Evolutionary conservation across 2,797 vertebrate genomes (phyloP).

Genomic region (Pantherophis alleghaniensis): DNA sequence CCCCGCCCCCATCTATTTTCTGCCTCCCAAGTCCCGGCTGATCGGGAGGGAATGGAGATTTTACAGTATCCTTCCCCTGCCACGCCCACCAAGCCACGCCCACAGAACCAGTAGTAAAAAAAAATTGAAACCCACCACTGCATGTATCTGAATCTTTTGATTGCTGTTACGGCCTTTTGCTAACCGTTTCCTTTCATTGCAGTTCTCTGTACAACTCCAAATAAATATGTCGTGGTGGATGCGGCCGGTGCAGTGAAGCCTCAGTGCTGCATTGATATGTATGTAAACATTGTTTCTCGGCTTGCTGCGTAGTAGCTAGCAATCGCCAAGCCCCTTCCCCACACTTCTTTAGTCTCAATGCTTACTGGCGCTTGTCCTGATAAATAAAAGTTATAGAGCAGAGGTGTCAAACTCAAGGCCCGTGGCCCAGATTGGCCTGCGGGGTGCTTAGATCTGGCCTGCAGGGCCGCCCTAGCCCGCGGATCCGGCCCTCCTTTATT

Average conservation of each 20-base stretch:
- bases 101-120: too few relatives aligned
- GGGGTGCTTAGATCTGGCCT: too few relatives aligned
- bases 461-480: too few relatives aligned
- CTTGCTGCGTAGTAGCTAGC: neutral
- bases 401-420: too few relatives aligned
- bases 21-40: too few relatives aligned
- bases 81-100: too few relatives aligned
- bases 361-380: neutral
- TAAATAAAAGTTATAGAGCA: neutral
- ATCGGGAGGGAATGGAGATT: too few relatives aligned
- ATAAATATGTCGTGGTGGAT: conserved; percentile 95
- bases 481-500: too few relatives aligned
- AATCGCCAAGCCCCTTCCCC: neutral
- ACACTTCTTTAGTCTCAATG: neutral
- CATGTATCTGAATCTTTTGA: conserved; percentile 3
- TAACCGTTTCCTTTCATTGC: conserved; percentile 60
- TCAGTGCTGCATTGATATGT: conserved; percentile 99
- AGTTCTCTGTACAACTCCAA: conserved; percentile 99
- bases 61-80: too few relatives aligned
- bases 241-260: conserved; percentile 96
- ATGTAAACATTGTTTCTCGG: conserved; percentile 70
- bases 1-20: too few relatives aligned
- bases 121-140: too few relatives aligned
- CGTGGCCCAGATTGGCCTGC: too few relatives aligned
- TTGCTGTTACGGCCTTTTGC: conserved; percentile 46